phyloP scores from a whole-genome alignment of 2,113 vertebrate genomes.

The Proterorhinus semilunaris region DNA sequence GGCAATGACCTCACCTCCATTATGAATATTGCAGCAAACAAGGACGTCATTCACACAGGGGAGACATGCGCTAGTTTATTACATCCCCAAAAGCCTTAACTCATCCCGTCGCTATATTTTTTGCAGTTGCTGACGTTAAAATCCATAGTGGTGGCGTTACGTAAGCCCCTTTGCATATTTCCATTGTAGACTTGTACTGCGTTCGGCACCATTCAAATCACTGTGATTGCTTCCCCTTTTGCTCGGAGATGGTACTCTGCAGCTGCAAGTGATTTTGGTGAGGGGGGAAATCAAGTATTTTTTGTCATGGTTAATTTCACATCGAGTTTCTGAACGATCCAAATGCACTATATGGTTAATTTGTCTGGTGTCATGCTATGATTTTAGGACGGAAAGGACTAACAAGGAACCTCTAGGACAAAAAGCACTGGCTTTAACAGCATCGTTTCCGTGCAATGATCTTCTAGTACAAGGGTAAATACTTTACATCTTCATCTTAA shows the following conservation, averaged over 20 bases:
- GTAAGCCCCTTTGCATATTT: conserved; percentile 53
- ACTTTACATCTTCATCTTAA: too few species aligned
- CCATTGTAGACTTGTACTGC: conserved; percentile 31
- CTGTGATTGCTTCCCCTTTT: conserved; percentile 57
- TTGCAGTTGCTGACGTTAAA: conserved; percentile 28
- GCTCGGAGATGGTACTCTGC: conserved; percentile 38
- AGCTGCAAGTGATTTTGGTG: conserved; percentile 50
- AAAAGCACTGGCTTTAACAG: too few species aligned
- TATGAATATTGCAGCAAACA: conserved; percentile 44
- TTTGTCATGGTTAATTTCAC: conserved; percentile 35
- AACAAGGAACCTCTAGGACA: too few species aligned
- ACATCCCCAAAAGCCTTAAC: conserved; percentile 20
- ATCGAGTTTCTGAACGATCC: conserved; percentile 19
- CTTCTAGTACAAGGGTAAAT: too few species aligned
- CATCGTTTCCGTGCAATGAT: too few species aligned
- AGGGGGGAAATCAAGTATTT: conserved; percentile 42
- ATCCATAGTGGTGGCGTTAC: conserved; percentile 41
- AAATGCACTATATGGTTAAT: conserved; percentile 45
- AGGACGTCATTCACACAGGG: conserved; percentile 31
- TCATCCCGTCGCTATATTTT: conserved; percentile 16
- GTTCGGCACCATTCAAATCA: conserved; percentile 41
- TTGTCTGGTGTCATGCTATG: conserved; percentile 22
- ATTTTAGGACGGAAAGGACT: too few species aligned
- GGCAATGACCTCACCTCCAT: conserved; percentile 44
- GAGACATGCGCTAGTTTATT: conserved; percentile 22